Conservation (phyloP, 2,797 vertebrate genomes). For the Ataeniobius toweri region DNA sequence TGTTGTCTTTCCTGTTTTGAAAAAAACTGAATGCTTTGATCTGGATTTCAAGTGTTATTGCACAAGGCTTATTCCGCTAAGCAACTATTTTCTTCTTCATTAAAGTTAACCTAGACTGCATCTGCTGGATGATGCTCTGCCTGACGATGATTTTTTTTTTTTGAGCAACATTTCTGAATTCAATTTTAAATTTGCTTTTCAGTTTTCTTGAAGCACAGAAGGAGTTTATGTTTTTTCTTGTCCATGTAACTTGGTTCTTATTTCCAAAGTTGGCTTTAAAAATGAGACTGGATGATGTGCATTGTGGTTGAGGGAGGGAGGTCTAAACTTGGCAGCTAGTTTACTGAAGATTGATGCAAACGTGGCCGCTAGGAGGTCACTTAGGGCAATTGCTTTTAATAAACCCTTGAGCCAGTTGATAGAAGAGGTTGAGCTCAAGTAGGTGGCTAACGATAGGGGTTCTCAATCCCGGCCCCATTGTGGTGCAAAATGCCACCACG, state of each 20-base stretch:
- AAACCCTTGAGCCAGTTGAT: slow-evolving; percentile 87
- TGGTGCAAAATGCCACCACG: slow-evolving; percentile 85
- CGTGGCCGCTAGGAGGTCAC: slow-evolving; percentile 70
- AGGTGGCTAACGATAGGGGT: slow-evolving; percentile 87
- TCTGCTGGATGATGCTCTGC: not conserved
- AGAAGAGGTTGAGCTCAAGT: slow-evolving; percentile 84
- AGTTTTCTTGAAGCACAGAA: not conserved
- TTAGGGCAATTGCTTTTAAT: slow-evolving; percentile 86
- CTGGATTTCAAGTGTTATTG: not conserved
- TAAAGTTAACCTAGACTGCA: not conserved
- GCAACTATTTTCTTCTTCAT: not conserved
- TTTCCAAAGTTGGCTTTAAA: slow-evolving; percentile 19
- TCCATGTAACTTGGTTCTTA: slow-evolving; percentile 7
- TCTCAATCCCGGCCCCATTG: slow-evolving; percentile 82
- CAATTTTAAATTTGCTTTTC: not conserved
- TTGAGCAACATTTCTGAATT: not conserved
- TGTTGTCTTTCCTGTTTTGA: too few species aligned
- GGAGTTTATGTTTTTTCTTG: not conserved
- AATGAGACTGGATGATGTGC: slow-evolving; percentile 19
- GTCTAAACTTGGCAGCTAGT: slow-evolving; percentile 77
- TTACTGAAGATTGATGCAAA: slow-evolving; percentile 80
- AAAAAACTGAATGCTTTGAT: not conserved
- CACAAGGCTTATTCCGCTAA: not conserved
- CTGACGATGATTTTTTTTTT: not conserved
- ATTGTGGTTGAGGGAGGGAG: slow-evolving; percentile 13